Evolutionary conservation across 2,888 invertebrate genomes (phyloP).

Genomic region (Zaprionus bogoriensis): DNA sequence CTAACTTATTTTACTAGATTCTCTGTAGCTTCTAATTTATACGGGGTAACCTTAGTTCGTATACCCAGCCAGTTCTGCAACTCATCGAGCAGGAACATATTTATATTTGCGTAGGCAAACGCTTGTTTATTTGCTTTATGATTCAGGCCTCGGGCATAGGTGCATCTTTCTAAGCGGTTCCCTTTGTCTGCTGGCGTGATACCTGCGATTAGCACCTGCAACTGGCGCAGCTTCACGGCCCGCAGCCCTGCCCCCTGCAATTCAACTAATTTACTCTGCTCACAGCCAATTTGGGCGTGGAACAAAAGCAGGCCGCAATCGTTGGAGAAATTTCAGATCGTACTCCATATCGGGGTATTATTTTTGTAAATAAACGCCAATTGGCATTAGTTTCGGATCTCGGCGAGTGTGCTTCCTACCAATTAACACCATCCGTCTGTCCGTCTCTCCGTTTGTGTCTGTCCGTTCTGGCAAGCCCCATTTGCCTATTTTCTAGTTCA

Average conservation of each 20-base stretch:
- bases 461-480: constrained; percentile 54
- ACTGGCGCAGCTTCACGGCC: too few relatives aligned
- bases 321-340: neutral
- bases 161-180: constrained; percentile 2
- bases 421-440: constrained; percentile 71
- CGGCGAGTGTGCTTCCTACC: constrained; percentile 7
- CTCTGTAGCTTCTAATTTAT: too few relatives aligned
- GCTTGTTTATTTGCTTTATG: constrained; percentile 23
- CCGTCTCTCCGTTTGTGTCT: too few relatives aligned
- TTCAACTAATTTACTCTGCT: too few relatives aligned
- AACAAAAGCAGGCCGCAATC: neutral
- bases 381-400: constrained; percentile 20
- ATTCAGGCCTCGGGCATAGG: constrained; percentile 28
- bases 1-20: too few relatives aligned
- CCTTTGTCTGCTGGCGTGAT: constrained; percentile 1
- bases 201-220: constrained; percentile 38
- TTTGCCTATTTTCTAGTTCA: constrained; percentile 61
- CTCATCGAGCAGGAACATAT: too few relatives aligned
- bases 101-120: too few relatives aligned
- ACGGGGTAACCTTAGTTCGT: too few relatives aligned
- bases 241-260: too few relatives aligned
- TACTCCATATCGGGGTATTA: neutral
- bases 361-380: constrained; percentile 32
- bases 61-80: too few relatives aligned
- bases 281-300: neutral